Evolutionary conservation across 2,797 vertebrate species (phyloP), one percentile per base, ranked within the genome.

Genomic region (Nasua narica): DNA sequence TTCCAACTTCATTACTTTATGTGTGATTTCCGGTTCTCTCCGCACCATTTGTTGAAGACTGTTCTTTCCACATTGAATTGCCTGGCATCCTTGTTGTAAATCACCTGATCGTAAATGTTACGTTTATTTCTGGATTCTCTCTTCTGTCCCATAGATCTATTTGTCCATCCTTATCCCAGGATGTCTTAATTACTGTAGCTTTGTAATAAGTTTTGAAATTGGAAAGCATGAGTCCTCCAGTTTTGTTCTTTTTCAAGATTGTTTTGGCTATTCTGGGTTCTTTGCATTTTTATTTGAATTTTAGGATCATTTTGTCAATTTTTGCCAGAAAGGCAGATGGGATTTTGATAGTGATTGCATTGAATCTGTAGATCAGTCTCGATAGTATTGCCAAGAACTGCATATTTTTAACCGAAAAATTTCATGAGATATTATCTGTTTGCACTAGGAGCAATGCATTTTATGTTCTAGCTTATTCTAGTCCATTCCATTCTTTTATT

Each of bases 121-220:
- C 54, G 58, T 90, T 94, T 96, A 83, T 90, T 94, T 95, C 46
- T 70, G 76, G 13, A 60, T 65, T 95, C 29, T 77, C 52, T 21
- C 1, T 93, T 95, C 25, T 85, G 18, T 72, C 40, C 77, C 27
- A 1, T 83, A 85, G 58, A 54, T 95, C 69, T 74, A 0, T 37
- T 1, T 90, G 56, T 84, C 19, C 72, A 0, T 60, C 29, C 21
- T 19, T 92, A 37, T 32, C 16, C 50, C n/a, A 58, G 32, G 29
- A 67, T 32, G 46, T 77, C 46, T 95, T 43, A 82, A 78, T 86
- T 74, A 60, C 25, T 82, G 40, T 74, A 77, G 52, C 81, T 82
- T 83, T 83, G n/a, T 93, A n/a, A 84, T 93, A 86, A 65, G 65
- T 92, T 95, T 92, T 87, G 56, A 95, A 92, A 82, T 82, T 23